A percentile compares a stretch with the other conserved stretches of the same genome.
Evolutionary conservation across 2,888 invertebrate genomes (phyloP).

Genomic region (Caenorhabditis sinica): DNA sequence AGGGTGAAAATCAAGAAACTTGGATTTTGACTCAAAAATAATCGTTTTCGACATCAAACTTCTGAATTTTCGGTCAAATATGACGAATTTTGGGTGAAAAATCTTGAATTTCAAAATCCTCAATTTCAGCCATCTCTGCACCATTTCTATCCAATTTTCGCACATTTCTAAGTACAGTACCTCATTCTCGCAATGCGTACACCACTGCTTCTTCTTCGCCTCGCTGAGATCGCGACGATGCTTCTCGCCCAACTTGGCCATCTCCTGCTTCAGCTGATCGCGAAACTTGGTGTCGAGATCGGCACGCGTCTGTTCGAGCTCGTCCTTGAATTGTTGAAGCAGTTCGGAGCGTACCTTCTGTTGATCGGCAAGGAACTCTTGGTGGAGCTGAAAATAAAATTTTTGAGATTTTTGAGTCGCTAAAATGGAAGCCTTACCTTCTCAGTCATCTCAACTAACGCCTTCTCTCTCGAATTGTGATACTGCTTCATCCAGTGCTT

Average conservation of each 20-base stretch:
- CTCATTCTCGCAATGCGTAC: conserved; percentile 80
- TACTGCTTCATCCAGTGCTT: conserved; percentile 84
- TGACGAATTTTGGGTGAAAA: no score
- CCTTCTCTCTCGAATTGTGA: conserved; percentile 84
- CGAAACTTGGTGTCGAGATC: conserved; percentile 83
- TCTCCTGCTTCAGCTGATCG: conserved; percentile 85
- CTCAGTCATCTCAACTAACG: conserved; percentile 85
- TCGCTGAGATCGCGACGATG: conserved; percentile 88
- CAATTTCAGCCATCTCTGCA: no score
- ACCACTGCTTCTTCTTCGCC: conserved; percentile 90
- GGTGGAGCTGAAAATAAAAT: conserved; percentile 82
- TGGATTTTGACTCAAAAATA: no score
- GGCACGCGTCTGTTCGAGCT: conserved; percentile 84
- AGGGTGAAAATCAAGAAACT: no score
- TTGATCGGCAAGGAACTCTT: conserved; percentile 84
- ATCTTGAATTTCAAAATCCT: no score
- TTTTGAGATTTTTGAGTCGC: not conserved
- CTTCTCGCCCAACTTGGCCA: conserved; percentile 87
- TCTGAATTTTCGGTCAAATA: no score
- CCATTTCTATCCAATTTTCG: no score
- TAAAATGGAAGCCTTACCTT: conserved; percentile 68
- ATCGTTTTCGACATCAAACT: no score
- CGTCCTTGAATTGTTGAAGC: conserved; percentile 84
- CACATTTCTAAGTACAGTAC: no score
- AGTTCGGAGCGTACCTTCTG: conserved; percentile 85